These are phyloP conservation scores for Blennius ocellaris DNA, from an alignment of 2,113 vertebrate genomes.

Conservation along the genomic window DNA sequence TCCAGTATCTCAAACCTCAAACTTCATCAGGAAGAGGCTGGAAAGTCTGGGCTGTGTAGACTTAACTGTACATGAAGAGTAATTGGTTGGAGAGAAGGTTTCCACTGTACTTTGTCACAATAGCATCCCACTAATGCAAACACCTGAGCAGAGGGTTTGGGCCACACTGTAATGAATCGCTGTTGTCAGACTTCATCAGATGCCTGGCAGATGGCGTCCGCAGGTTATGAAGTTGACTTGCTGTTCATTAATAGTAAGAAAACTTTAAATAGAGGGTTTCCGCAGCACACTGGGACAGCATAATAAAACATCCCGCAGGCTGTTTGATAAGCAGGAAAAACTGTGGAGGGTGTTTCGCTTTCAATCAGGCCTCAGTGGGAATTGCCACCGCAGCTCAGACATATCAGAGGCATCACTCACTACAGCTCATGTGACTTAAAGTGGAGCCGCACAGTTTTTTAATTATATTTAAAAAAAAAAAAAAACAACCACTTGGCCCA, in stretches of 20 bases:
- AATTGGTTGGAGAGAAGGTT: not conserved
- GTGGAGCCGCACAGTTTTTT: slow-evolving; percentile 20
- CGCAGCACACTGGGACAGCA: not conserved
- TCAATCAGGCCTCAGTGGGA: slow-evolving; percentile 41
- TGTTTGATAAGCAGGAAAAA: slow-evolving; percentile 49
- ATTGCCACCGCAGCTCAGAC: slow-evolving; percentile 13
- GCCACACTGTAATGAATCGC: slow-evolving; percentile 10
- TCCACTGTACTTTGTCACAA: slow-evolving; percentile 1
- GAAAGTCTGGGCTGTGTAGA: no score
- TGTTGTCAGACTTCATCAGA: slow-evolving; percentile 12
- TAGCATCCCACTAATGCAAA: slow-evolving; percentile 7
- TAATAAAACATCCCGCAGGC: slow-evolving; percentile 49
- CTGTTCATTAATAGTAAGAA: slow-evolving; percentile 41
- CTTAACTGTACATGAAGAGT: not conserved
- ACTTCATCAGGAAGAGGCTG: no score
- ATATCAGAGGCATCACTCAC: slow-evolving; percentile 48
- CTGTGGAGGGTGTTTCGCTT: slow-evolving; percentile 36
- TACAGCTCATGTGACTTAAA: slow-evolving; percentile 32
- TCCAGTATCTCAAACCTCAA: no score
- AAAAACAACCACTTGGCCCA: slow-evolving; percentile 30
- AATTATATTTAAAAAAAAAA: slow-evolving; percentile 26
- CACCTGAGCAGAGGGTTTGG: slow-evolving; percentile 14
- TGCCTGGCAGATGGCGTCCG: slow-evolving; percentile 3
- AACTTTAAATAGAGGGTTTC: slow-evolving; percentile 52
- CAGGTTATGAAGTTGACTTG: slow-evolving; percentile 1